Evolutionary conservation across 1,140 invertebrate species (phyloP).

Genomic region (Macrocentrus cingulum): DNA sequence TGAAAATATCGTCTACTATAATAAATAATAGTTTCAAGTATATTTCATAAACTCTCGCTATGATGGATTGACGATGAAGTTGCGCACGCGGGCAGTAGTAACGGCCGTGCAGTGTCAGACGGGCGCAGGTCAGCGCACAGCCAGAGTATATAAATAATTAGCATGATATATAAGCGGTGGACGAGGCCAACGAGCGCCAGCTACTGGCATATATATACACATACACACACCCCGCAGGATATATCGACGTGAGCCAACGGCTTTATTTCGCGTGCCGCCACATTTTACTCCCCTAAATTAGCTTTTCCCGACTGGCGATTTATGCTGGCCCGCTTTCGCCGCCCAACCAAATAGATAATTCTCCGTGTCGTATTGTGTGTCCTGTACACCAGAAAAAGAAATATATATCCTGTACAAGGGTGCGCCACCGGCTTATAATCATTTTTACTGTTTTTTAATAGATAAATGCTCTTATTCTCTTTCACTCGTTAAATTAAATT

Average conservation of each 20-base stretch:
- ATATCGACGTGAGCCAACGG: constrained; percentile 45
- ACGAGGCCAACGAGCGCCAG: constrained; percentile 16
- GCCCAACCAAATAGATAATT: constrained; percentile 37
- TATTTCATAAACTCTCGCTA: constrained; percentile 9
- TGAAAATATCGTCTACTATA: neutral
- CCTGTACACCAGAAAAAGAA: constrained; percentile 6
- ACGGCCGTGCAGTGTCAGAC: constrained; percentile 10
- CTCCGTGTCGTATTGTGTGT: constrained; percentile 16
- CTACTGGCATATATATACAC: constrained; percentile 16
- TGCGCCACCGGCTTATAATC: constrained; percentile 17
- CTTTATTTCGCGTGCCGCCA: constrained; percentile 46
- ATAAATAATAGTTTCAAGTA: constrained; percentile 2
- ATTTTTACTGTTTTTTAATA: constrained; percentile 14
- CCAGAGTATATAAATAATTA: constrained; percentile 54
- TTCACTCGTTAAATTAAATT: neutral
- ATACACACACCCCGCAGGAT: constrained; percentile 29
- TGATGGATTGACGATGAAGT: constrained; percentile 19
- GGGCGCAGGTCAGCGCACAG: constrained; percentile 4
- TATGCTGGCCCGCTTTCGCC: constrained; percentile 39
- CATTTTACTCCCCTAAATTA: constrained; percentile 48
- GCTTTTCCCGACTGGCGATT: constrained; percentile 40
- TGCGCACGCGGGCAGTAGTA: constrained; percentile 14
- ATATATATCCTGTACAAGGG: neutral
- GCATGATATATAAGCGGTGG: constrained; percentile 44
- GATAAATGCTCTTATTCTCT: too few species aligned